These are phyloP conservation scores for Neotoxoptera formosana DNA, from an alignment of 1,140 invertebrate genomes.

Conservation along the genomic window DNA sequence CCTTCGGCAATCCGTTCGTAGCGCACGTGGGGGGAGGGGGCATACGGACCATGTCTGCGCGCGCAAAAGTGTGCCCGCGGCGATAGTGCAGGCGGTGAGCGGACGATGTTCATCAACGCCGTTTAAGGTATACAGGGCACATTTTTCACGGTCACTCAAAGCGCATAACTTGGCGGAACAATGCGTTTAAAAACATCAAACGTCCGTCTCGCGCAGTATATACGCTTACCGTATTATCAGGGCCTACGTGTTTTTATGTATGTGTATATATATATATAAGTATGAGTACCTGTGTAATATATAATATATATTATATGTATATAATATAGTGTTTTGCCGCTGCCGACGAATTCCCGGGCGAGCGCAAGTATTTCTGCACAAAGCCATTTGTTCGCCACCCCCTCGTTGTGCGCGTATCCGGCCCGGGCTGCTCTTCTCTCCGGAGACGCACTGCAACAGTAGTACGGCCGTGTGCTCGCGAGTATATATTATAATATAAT, in stretches of 20 bases:
- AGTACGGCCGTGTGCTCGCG: background rate
- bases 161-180: slow-evolving; percentile 40
- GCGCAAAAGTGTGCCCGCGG: background rate
- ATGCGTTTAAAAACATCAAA: slow-evolving; percentile 53
- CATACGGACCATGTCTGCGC: background rate
- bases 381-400: background rate
- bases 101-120: background rate
- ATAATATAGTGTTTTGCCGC: background rate
- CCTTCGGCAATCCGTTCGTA: background rate
- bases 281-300: background rate
- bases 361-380: background rate
- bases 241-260: too few relatives aligned
- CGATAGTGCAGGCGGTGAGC: background rate
- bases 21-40: too few relatives aligned
- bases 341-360: background rate
- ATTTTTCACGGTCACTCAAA: slow-evolving; percentile 50
- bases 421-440: background rate
- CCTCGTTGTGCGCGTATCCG: background rate
- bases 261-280: background rate
- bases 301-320: background rate
- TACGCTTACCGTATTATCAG: background rate
- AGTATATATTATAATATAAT: background rate
- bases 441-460: background rate
- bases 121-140: background rate
- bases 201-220: background rate